Base-by-base conservation (phyloP, 2,113 vertebrate species). In the Apteryx mantelli region DNA sequence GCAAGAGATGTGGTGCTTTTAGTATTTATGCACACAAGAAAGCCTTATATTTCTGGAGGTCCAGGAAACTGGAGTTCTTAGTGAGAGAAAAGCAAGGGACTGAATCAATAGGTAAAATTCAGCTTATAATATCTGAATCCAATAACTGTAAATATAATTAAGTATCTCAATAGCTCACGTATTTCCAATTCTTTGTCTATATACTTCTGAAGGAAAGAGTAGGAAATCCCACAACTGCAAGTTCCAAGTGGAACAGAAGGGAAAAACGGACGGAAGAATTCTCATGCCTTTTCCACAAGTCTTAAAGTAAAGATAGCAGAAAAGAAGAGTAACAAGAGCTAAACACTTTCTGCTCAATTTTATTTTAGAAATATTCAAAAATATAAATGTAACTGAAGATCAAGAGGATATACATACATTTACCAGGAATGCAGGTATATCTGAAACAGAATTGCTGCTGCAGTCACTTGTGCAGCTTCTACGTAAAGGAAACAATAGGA, bases 321-420 rank as follows among this genome's bases (percentile, higher is more conserved):
- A 78, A 79, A 2, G 1, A 30, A 83, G 81, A 73, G 20, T 36
- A 52, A 30, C 9, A 48, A 65, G 7, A 89, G 71, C 4, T 3
- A 88, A 74, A 42, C 2, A 2, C 2, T 89, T 53, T 34, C 3
- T 7, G 70, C 14, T 63, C 61, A 32, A 34, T 63, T 88, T 76
- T 58, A 24, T 34, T 92, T 89, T 82, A 86, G 32, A 94, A 78
- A 64, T 85, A 93, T 40, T 87, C 82, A 61, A 92, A 69, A 11
- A 8, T 65, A 30, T 32, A 92, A 88, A 73, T 1, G 3, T 24
- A 92, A 73, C 21, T 2, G 8, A 60, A 88, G 42, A 85, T 69
- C 32, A 91, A 88, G 79, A 84, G n/a, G 36, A 46, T 58, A 82
- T 3, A 38, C 50, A 55, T 11, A 11, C 5, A 16, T 70, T 70